These are phyloP conservation scores for Achatina immaculata DNA, from an alignment of 1,140 invertebrate genomes.

Conservation along the genomic window DNA sequence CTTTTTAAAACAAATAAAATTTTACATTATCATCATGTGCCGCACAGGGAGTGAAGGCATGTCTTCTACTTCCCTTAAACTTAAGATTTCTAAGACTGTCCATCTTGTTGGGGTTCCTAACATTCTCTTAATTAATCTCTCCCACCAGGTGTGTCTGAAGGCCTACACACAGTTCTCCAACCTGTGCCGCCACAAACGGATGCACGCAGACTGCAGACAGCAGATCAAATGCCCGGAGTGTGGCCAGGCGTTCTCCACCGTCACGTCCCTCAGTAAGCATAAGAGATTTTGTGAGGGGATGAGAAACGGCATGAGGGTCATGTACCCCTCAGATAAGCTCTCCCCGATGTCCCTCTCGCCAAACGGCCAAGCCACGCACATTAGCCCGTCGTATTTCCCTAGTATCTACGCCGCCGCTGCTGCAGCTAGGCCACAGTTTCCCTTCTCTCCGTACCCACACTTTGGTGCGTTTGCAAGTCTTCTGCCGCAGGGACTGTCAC, in stretches of 20 bases:
- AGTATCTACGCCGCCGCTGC: conserved; percentile 51
- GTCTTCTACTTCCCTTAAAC: too few species aligned
- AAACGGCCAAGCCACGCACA: conserved; percentile 38
- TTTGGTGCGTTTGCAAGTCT: conserved; percentile 49
- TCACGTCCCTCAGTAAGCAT: conserved; percentile 80
- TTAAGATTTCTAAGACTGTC: too few species aligned
- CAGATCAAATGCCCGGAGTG: conserved; percentile 87
- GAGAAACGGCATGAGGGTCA: conserved; percentile 56
- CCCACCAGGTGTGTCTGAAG: conserved; percentile 76
- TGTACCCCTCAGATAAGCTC: conserved; percentile 43
- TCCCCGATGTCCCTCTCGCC: conserved; percentile 52
- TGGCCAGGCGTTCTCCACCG: conserved; percentile 89
- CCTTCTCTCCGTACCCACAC: conserved; percentile 60
- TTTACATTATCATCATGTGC: too few species aligned
- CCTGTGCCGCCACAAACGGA: conserved; percentile 97
- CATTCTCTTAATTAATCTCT: not conserved
- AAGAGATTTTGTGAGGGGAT: conserved; percentile 76
- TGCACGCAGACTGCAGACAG: conserved; percentile 85
- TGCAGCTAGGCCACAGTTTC: conserved; percentile 58
- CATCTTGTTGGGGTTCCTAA: too few species aligned
- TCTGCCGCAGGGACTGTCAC: conserved; percentile 33
- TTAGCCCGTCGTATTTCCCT: conserved; percentile 57
- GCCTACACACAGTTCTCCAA: conserved; percentile 99
- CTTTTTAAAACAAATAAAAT: too few species aligned
- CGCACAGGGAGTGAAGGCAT: too few species aligned